These are phyloP conservation scores for Dione vanillae DNA, from an alignment of 2,888 invertebrate genomes.

Conservation along the genomic window DNA sequence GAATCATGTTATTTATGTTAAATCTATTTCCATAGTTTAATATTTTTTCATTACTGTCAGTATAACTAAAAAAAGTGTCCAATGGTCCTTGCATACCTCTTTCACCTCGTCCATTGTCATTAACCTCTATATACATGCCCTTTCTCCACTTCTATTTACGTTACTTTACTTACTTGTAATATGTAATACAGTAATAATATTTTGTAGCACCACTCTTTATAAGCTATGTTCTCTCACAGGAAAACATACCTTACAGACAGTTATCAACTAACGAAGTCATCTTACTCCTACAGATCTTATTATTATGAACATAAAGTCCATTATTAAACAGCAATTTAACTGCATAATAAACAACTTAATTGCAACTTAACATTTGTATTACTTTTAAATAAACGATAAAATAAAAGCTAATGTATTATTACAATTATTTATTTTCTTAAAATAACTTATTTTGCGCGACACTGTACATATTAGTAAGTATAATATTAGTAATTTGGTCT, in stretches of 20 bases:
- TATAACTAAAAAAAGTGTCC: too few relatives aligned
- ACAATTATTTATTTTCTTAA: background rate
- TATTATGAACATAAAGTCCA: slow-evolving; percentile 28
- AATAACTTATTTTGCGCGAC: background rate
- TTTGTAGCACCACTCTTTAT: background rate
- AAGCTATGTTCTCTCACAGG: background rate
- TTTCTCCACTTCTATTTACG: too few relatives aligned
- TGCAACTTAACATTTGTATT: slow-evolving; percentile 2
- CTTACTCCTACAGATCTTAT: slow-evolving; percentile 40
- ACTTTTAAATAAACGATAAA: slow-evolving; percentile 15
- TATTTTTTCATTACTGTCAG: too few relatives aligned
- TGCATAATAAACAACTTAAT: background rate
- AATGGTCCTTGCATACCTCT: too few relatives aligned
- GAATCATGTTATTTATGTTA: too few relatives aligned
- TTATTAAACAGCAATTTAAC: slow-evolving; percentile 18
- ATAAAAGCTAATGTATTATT: background rate
- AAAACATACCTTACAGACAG: background rate
- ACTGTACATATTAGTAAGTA: too few relatives aligned
- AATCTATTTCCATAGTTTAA: too few relatives aligned
- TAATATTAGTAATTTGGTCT: too few relatives aligned
- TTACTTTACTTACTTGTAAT: too few relatives aligned
- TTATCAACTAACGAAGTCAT: slow-evolving; percentile 35
- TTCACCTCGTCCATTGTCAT: too few relatives aligned
- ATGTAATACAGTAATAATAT: background rate
- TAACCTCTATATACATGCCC: too few relatives aligned